Base-by-base conservation (phyloP, 2,797 vertebrate genomes). In the Smutsia gigantea region DNA sequence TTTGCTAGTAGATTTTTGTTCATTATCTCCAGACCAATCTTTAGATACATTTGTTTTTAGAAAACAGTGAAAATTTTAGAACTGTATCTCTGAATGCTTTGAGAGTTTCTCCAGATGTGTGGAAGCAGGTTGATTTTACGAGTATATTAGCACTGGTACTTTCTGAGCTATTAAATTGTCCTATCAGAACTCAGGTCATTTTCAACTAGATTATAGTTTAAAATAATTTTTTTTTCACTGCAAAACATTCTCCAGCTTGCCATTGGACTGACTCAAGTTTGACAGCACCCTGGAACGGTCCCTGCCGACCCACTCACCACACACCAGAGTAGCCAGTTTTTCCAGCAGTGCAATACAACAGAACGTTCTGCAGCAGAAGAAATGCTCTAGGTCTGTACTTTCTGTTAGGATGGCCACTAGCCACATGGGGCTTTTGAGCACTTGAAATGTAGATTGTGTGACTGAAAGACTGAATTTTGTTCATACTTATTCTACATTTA, bases 1-100 rank as follows among this genome's bases (percentile, higher is more conserved):
- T 93, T 87, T 94, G 82, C 42, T 93, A 94, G 93, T 66, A 95
- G 78, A 88, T 86, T 89, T 84, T 86, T 90, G 71, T 72, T 96
- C 63, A n/a, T 94, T 96, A 94, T 79, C 92, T 92, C 75, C 63
- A 93, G 71, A 79, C 39, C 46, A 61, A 42, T 66, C 86, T 89
- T 93, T 51, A 77, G 82, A n/a, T 87, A 51, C 61, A 93, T 91
- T 95, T 93, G 46, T 49, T 95, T 97, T 72, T 71, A 94, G 71
- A 78, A 88, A 93, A 18, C 25, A 94, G 39, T 55, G 21, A 9
- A 86, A 29, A 86, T 83, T 95, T 94, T 88, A 72, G 37, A 94
- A 46, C 53, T 51, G 2, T 34, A 61, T 71, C 72, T 89, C 74
- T 79, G 94, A 95, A 75, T 94, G 31, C 79, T 90, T 94, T 85